phyloP scores from a whole-genome alignment of 2,888 invertebrate genomes.

The Melanostoma scalare region DNA sequence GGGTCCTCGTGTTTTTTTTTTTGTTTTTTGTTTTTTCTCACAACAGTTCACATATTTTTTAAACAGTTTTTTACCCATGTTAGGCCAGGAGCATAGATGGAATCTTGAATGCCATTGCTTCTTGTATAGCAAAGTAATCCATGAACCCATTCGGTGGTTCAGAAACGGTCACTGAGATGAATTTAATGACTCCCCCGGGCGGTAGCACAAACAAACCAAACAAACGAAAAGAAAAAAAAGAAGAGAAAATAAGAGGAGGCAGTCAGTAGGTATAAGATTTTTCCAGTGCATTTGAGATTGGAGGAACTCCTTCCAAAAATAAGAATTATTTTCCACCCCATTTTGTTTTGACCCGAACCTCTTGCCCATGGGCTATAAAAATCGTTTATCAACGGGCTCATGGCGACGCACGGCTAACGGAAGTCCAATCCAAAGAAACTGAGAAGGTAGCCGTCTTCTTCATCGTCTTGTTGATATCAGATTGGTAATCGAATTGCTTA shows the following conservation, averaged over 20 bases:
- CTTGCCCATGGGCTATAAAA: slow-evolving; percentile 49
- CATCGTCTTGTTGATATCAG: slow-evolving; percentile 64
- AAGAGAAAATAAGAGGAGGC: slow-evolving; percentile 1
- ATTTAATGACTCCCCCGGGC: slow-evolving; percentile 71
- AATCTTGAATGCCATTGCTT: slow-evolving; percentile 30
- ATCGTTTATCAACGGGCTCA: slow-evolving; percentile 63
- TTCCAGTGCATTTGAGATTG: slow-evolving; percentile 32
- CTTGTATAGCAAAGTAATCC: slow-evolving; percentile 10
- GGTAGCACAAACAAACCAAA: neutral
- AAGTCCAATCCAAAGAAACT: slow-evolving; percentile 40
- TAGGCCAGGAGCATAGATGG: slow-evolving; percentile 23
- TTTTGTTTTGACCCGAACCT: slow-evolving; percentile 58
- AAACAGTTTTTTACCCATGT: slow-evolving; percentile 19
- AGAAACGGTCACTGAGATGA: slow-evolving; percentile 68
- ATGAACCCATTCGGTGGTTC: slow-evolving; percentile 29
- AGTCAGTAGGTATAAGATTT: slow-evolving; percentile 20
- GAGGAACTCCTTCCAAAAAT: slow-evolving; percentile 10
- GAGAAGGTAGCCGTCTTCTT: slow-evolving; percentile 31
- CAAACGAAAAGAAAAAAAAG: neutral
- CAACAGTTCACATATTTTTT: slow-evolving; percentile 28
- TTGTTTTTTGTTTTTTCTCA: slow-evolving; percentile 25
- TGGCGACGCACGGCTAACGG: slow-evolving; percentile 60
- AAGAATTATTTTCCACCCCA: slow-evolving; percentile 68
- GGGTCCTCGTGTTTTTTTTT: slow-evolving; percentile 18
- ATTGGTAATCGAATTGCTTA: slow-evolving; percentile 72